Evolutionary conservation across 2,113 vertebrate genomes (phyloP), one percentile per base, ranked within the genome.

Genomic region (Nothocercus julius): DNA sequence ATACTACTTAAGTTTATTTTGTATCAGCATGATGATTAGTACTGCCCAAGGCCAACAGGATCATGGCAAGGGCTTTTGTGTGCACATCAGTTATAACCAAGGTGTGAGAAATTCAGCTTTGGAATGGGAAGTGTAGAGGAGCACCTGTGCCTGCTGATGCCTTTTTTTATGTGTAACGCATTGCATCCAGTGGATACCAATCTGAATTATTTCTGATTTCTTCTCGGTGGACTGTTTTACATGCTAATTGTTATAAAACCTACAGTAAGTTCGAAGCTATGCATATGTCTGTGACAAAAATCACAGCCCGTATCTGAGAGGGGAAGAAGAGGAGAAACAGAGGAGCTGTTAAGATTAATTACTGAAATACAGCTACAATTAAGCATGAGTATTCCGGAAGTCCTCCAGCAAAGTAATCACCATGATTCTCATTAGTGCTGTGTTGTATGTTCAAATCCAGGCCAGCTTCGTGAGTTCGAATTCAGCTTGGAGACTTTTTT

Each of bases 371-470:
- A 79, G n/a, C 78, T 87, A 8, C 84, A 96, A 93, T 97, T 97
- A 96, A 94, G 59, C 81, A 86, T 97, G 95, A 96, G 90, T n/a
- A 51, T 88, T 38, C 93, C 86, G 49, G 88, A 96, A 95, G 83
- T 84, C 85, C 77, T 90, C 38, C 74, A 45, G 77, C 36, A 76
- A 69, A 87, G 34, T 74, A 76, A 74, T 90, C 44, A 13, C 74
- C 53, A 78, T 5, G 40, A 7, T 90, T 63, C 74, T 66, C 86
- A 21, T 96, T 92, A 94, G 54, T 78, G n/a, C 86, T 5, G 9
- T 32, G 45, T 30, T 53, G 53, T n/a, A 2, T 73, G 12, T 80
- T 87, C 70, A 68, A 27, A 68, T 85, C 42, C 77, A n/a, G 58
- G 62, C 53, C 6, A 38, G 63, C 40, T 34, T 66, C 92, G 68